Evolutionary conservation across 2,888 invertebrate genomes (phyloP), one percentile per base, ranked within the genome.

Genomic region (Pocota personata): DNA sequence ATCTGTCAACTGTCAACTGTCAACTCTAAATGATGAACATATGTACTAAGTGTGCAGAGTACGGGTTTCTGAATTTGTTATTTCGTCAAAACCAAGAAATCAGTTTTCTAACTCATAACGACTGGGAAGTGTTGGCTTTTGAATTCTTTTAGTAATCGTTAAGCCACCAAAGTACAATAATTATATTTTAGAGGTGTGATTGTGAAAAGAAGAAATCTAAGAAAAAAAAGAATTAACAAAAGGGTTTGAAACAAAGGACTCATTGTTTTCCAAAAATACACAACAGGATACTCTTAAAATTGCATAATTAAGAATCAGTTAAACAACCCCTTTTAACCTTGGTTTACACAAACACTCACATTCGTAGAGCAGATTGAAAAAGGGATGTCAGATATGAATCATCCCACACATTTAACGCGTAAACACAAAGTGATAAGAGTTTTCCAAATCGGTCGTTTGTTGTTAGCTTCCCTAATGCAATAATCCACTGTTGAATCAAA

Each of bases 251-350:
- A 82, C 77, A 82, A 82, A 66, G 58, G 66, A 40, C 14, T 32
- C 64, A 58, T 82, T 82, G 82, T 82, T 66, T 66, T 82, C 30
- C 66, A 71, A 77, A 82, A 71, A 77, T 64, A 72, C 58, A 58
- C 58, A 82, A 82, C 82, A 77, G 82, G 82, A 82, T 82, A 82
- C 66, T 82, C 57, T 80, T 72, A 66, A 52, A 77, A 82, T 77
- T 66, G 77, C 71, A 77, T 82, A 82, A 82, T 82, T 72, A 77
- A 82, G 77, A 77, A 77, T 77, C 77, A 60, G 57, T 71, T 82
- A 82, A 77, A 72, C 66, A 66, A 72, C 64, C 82, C n/a, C 40
- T 50, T 80, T 80, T 50, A 80, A 43, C 58, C 48, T 55, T 14
- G 43, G 43, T 48, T 72, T 32, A 72, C 10, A 62, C 46, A 57